Evolutionary conservation across 2,888 invertebrate genomes (phyloP).

Genomic region (Antitype chi): DNA sequence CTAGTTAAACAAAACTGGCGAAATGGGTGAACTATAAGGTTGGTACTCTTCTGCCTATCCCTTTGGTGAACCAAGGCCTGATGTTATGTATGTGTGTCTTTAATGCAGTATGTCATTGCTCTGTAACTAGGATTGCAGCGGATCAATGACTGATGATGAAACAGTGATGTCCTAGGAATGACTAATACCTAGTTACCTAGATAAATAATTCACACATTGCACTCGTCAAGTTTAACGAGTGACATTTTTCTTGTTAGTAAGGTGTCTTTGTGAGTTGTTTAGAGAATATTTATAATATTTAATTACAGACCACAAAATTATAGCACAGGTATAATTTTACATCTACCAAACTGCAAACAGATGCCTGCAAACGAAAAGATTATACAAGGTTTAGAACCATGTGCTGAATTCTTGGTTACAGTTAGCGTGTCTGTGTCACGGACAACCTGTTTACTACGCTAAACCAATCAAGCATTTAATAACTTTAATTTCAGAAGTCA

Average conservation of each 20-base stretch:
- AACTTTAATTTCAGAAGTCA: no score
- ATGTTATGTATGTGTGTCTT: not conserved
- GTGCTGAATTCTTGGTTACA: no score
- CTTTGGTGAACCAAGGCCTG: not conserved
- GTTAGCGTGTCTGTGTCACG: no score
- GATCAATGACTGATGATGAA: constrained; percentile 46
- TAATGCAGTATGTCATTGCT: constrained; percentile 26
- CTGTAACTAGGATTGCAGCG: constrained; percentile 5
- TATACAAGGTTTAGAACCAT: no score
- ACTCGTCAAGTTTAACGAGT: constrained; percentile 31
- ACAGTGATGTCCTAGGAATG: constrained; percentile 45
- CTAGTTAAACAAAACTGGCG: not conserved
- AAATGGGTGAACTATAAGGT: not conserved
- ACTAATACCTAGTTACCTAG: constrained; percentile 53
- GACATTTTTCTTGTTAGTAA: constrained; percentile 35
- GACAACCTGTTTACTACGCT: no score
- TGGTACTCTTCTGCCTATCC: no score
- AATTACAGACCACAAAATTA: no score
- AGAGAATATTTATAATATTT: not conserved
- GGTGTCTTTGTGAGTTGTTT: not conserved
- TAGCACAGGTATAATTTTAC: no score
- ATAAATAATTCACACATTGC: constrained; percentile 49
- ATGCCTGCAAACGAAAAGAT: no score
- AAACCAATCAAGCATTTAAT: no score
- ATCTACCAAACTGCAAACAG: no score